Percentiles rank a stretch among this genome's conserved stretches.
Evolutionary conservation across 2,888 invertebrate species (phyloP).

Genomic region (Papilio demoleus): DNA sequence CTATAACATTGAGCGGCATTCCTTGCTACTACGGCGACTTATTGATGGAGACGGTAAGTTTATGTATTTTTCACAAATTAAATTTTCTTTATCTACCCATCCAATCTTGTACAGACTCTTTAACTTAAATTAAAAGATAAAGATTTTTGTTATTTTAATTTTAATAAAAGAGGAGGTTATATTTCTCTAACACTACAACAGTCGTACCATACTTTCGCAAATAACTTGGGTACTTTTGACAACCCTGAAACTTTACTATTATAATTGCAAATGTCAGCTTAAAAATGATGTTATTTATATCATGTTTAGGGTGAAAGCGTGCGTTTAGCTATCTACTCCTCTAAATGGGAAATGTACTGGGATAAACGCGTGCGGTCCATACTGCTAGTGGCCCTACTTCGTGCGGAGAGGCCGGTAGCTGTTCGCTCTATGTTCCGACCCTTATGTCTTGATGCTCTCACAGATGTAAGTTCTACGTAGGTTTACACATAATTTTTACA

Average conservation of each 20-base stretch:
- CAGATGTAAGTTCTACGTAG: slow-evolving; percentile 48
- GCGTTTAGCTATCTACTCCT: slow-evolving; percentile 52
- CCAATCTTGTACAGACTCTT: too few relatives aligned
- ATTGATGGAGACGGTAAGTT: slow-evolving; percentile 56
- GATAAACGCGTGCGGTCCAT: slow-evolving; percentile 48
- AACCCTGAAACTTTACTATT: too few relatives aligned
- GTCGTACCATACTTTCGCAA: too few relatives aligned
- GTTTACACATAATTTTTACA: too few relatives aligned
- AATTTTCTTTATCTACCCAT: background rate
- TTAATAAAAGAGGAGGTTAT: too few relatives aligned
- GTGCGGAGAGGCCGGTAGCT: slow-evolving; percentile 50
- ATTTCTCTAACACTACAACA: too few relatives aligned
- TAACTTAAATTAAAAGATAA: background rate
- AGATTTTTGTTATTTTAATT: background rate
- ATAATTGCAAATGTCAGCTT: background rate
- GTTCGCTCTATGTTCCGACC: slow-evolving; percentile 53
- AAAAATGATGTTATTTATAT: background rate
- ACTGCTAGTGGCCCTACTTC: slow-evolving; percentile 47
- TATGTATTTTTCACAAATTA: background rate
- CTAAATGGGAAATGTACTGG: slow-evolving; percentile 55
- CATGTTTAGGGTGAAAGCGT: slow-evolving; percentile 51
- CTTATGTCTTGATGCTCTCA: slow-evolving; percentile 53
- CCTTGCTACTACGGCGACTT: slow-evolving; percentile 56
- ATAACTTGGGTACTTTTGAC: too few relatives aligned
- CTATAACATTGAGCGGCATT: slow-evolving; percentile 46